Base-by-base conservation (phyloP, 2,888 invertebrate genomes). In the Agonopterix alstromeriana region DNA sequence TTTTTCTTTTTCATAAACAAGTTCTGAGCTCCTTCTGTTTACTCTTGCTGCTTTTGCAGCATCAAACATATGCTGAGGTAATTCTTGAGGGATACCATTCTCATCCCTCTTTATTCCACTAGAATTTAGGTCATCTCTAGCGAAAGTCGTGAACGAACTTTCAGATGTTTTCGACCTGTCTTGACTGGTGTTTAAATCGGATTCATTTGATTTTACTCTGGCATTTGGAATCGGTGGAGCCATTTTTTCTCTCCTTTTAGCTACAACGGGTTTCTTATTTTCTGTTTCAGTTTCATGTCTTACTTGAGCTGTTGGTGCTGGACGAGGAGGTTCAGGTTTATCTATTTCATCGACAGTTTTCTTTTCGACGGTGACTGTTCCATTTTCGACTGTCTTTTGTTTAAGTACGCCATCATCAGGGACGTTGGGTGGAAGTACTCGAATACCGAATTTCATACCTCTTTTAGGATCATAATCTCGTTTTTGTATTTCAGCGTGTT, bases 11-110 rank as follows among this genome's bases (percentile, higher is more conserved):
- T 83, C 84, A 50, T 65, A 63, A 27, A 80, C 60, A 10, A 78
- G 55, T 45, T 87, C 88, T 11, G 73, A 54, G 58, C 91, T 91
- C 67, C 91, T 93, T 45, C 94, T 85, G 57, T 94, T 94, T 49
- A 89, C 91, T 57, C 91, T 85, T 0, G 94, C 94, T 1, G 92
- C 93, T 69, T 91, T 91, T 0, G 93, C 94, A 0, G 94, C 94
- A 47, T 93, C 92, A 51, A 93, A 81, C 83, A 94, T 93, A 56
- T 93, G 93, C 50, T 90, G 90, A 3, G 94, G 94, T 56, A 94
- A 86, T 64, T 94, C 94, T 63, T 93, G 91, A 45, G 93, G 93
- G 60, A 94, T 90, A 35, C 92, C 89, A 62, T 91, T 86, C 55
- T 89, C 79, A 60, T 91, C 90, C 58, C 92, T 69, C 67, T 89